Evolutionary conservation across 1,140 invertebrate genomes (phyloP).

Genomic region (Drosophila tsacasi): DNA sequence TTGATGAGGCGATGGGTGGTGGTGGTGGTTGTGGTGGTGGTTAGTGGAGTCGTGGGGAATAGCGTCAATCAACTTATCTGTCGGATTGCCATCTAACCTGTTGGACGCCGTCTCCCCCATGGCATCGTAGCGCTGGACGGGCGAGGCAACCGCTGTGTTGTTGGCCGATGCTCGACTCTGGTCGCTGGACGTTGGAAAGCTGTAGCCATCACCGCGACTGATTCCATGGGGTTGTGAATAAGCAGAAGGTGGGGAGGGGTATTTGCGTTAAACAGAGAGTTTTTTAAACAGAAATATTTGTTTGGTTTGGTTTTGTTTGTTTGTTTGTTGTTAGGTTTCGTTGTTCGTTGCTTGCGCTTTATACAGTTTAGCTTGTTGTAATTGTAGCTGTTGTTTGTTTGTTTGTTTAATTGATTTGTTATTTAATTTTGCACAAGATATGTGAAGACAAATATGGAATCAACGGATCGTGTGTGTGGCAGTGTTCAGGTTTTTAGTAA

Average conservation of each 20-base stretch:
- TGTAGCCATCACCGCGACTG: constrained; percentile 95
- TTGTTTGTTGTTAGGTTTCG: constrained; percentile 60
- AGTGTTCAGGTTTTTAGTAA: constrained; percentile 36
- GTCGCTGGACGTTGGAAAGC: constrained; percentile 93
- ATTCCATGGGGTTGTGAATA: constrained; percentile 82
- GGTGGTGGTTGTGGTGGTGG: constrained; percentile 51
- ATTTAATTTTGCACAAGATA: constrained; percentile 47
- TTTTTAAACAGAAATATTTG: constrained; percentile 55
- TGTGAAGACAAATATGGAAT: constrained; percentile 30
- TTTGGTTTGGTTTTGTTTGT: constrained; percentile 64
- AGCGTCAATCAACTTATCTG: constrained; percentile 81
- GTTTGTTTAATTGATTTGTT: constrained; percentile 10
- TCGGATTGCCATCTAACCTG: constrained; percentile 88
- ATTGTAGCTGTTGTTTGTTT: constrained; percentile 37
- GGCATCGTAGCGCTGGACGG: constrained; percentile 90
- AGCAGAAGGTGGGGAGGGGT: constrained; percentile 68
- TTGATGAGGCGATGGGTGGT: constrained; percentile 60
- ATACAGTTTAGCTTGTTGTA: constrained; percentile 47
- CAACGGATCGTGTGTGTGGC: constrained; percentile 19
- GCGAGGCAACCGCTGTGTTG: constrained; percentile 42
- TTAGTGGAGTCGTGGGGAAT: constrained; percentile 51
- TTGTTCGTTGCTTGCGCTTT: constrained; percentile 24
- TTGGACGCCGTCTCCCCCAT: constrained; percentile 92
- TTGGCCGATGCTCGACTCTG: constrained; percentile 86
- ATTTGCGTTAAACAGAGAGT: constrained; percentile 64